These are phyloP conservation scores for Trachurus trachurus DNA, from an alignment of 2,797 vertebrate species.

Conservation along the genomic window DNA sequence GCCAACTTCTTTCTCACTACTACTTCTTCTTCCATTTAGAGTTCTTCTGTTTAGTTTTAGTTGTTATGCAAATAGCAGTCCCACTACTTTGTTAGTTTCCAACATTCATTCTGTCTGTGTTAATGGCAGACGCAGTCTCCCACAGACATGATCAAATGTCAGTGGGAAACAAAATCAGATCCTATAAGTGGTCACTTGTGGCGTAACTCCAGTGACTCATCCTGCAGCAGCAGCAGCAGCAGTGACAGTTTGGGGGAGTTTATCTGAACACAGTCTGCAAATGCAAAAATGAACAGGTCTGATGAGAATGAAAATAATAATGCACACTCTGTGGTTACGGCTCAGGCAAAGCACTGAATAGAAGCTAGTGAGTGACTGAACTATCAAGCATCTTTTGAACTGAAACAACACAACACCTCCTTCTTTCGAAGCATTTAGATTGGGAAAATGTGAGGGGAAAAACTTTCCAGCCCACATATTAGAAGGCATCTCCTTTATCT, in stretches of 20 bases:
- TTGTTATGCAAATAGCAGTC: background rate
- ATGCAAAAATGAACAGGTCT: constrained; percentile 9
- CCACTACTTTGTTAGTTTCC: background rate
- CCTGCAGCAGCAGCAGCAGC: background rate
- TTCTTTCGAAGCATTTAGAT: background rate
- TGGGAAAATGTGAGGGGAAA: background rate
- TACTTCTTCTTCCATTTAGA: background rate
- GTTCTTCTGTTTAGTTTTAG: constrained; percentile 1
- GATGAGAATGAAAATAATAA: background rate
- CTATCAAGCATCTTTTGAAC: background rate
- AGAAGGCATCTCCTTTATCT: constrained; percentile 1
- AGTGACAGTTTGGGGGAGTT: background rate
- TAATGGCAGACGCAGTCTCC: background rate
- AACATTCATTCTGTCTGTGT: background rate
- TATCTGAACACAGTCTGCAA: background rate
- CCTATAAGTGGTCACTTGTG: constrained; percentile 10
- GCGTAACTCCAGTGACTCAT: constrained; percentile 3
- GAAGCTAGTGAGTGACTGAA: background rate
- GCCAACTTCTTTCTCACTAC: background rate
- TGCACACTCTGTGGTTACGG: background rate
- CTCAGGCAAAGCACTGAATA: background rate
- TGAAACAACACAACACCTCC: background rate
- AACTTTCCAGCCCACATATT: background rate
- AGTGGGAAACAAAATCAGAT: constrained; percentile 16
- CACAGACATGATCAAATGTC: constrained; percentile 15